A percentile compares a stretch with the other conserved stretches of the same genome.
These are phyloP conservation scores for Ichneumon xanthorius DNA, from an alignment of 2,888 invertebrate genomes.

Conservation along the genomic window DNA sequence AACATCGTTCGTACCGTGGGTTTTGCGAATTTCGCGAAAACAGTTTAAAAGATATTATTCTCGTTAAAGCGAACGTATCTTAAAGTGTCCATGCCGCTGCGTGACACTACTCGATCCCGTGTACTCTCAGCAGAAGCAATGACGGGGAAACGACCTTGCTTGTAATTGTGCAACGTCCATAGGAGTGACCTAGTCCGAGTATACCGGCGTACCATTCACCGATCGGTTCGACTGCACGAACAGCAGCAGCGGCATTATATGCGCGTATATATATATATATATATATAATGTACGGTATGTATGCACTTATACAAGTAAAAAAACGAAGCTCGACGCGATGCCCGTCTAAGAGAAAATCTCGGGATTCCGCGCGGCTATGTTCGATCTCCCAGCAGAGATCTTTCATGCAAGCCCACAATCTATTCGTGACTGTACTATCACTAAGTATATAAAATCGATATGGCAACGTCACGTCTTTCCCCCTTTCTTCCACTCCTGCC, in stretches of 20 bases:
- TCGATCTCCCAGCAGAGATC: neutral
- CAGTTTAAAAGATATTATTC: slow-evolving; percentile 9
- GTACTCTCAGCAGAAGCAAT: slow-evolving; percentile 59
- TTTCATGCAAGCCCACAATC: neutral
- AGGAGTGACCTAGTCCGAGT: slow-evolving; percentile 77
- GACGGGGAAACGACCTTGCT: slow-evolving; percentile 78
- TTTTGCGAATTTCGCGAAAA: slow-evolving; percentile 22
- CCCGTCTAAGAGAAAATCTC: slow-evolving; percentile 57
- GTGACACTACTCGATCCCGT: slow-evolving; percentile 34
- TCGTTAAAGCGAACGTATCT: slow-evolving; percentile 18
- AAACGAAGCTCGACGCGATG: slow-evolving; percentile 55
- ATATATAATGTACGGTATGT: neutral
- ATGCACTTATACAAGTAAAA: neutral
- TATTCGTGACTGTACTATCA: slow-evolving; percentile 27
- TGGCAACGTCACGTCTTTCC: slow-evolving; percentile 12
- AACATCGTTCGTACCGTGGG: neutral
- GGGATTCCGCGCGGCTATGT: slow-evolving; percentile 29
- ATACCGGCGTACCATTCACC: slow-evolving; percentile 77
- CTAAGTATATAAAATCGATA: slow-evolving; percentile 36
- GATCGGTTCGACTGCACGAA: slow-evolving; percentile 71
- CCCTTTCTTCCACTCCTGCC: neutral
- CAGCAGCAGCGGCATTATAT: slow-evolving; percentile 40
- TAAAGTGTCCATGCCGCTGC: slow-evolving; percentile 8
- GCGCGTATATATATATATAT: slow-evolving; percentile 12
- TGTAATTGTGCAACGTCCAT: slow-evolving; percentile 76